Conservation (phyloP, 2,888 invertebrate species). For the Scaptomyza flava region DNA sequence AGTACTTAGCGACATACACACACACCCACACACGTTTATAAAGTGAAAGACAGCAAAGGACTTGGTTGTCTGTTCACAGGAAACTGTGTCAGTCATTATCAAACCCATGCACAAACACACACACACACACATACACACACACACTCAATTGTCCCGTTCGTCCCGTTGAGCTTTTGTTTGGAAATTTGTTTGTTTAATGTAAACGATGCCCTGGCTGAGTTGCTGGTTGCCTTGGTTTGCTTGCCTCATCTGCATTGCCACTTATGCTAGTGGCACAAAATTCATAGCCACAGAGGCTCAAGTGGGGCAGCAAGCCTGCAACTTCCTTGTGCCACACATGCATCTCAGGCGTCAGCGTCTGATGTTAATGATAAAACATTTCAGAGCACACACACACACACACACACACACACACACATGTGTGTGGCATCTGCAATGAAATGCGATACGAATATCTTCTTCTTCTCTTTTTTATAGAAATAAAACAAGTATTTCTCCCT, state of each 20-base stretch:
- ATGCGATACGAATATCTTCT: constrained; percentile 47
- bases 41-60: constrained; percentile 22
- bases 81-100: constrained; percentile 64
- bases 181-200: constrained; percentile 57
- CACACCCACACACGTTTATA: not conserved
- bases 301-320: constrained; percentile 29
- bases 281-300: constrained; percentile 32
- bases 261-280: constrained; percentile 41
- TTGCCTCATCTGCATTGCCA: constrained; percentile 48
- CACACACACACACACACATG: constrained; percentile 15
- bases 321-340: constrained; percentile 41
- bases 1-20: constrained; percentile 50
- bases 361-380: constrained; percentile 53
- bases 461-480: not conserved
- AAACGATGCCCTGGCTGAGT: constrained; percentile 41
- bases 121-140: constrained; percentile 2
- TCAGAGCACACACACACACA: constrained; percentile 11
- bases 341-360: constrained; percentile 25
- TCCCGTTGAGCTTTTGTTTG: constrained; percentile 55
- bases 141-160: constrained; percentile 26
- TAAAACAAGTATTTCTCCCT: constrained; percentile 4
- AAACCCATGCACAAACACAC: constrained; percentile 15
- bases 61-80: constrained; percentile 43
- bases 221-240: not conserved
- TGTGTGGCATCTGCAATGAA: constrained; percentile 55